Evolutionary conservation across 1,140 invertebrate genomes (phyloP), one percentile per base, ranked within the genome.

Genomic region (Rhynchophorus ferrugineus): DNA sequence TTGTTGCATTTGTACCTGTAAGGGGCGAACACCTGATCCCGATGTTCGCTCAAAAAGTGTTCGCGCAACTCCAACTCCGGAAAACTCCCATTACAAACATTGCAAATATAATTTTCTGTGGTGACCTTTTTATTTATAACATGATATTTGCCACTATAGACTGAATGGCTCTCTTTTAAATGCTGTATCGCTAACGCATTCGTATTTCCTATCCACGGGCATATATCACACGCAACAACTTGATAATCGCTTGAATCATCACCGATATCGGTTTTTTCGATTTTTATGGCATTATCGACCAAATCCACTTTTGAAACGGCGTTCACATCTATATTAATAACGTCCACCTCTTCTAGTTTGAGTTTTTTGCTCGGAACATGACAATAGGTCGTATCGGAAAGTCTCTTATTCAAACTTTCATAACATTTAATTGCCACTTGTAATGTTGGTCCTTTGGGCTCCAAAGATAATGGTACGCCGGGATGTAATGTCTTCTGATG

Each of bases 1-100:
- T 47, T n/a, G 1, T 36, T 22, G 17, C 60, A 61, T 11, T 50
- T 49, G 36, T 49, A 60, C 21, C 50, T 55, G 21, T 60, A 60
- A 24, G 50, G 39, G 13, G 13, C 8, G 18, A 42, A 58, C 1
- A 22, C 11, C 13, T 42, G 36, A 1, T 17, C 24, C 2, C 11
- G 20, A 41, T 56, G 58, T 9, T 29, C 44, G 1, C 51, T 49
- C 9, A 42, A 11, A 44, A 56, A 52, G 37, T 60, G 56, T 11
- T 39, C 3, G n/a, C 52, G 17, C 17, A 60, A 29, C 13, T 42
- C 38, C 16, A 58, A 24, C n/a, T 60, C 58, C 1, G 56, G 36
- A n/a, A 54, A 46, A 0, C 48, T 14, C n/a, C 43, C 48, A 17
- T 45, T 17, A 36, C 61, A 62, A 11, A 58, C 22, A 14, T 44